Evolutionary conservation across 2,888 invertebrate species (phyloP).

Genomic region (Crioceris asparagi): DNA sequence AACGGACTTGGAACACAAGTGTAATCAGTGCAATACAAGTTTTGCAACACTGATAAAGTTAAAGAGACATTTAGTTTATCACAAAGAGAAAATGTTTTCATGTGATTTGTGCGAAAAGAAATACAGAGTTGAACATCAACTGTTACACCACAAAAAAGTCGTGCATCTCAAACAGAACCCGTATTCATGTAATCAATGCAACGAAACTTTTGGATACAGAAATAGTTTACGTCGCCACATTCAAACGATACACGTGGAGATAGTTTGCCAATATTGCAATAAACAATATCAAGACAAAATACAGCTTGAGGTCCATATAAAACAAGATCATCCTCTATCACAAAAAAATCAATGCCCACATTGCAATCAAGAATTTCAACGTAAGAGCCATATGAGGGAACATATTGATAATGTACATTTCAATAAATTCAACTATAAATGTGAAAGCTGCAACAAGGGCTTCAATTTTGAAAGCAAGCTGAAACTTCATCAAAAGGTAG

Average conservation of each 20-base stretch:
- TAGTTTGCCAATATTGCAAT: not conserved
- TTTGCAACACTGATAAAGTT: too few relatives aligned
- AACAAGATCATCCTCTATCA: not conserved
- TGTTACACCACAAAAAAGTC: not conserved
- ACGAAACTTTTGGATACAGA: not conserved
- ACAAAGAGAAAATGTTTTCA: too few relatives aligned
- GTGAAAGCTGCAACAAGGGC: conserved; percentile 7
- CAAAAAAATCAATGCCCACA: not conserved
- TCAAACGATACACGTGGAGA: not conserved
- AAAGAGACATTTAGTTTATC: too few relatives aligned
- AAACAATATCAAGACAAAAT: not conserved
- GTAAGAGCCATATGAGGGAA: conserved; percentile 5
- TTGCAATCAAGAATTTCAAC: not conserved
- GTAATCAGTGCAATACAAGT: too few relatives aligned
- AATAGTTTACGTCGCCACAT: not conserved
- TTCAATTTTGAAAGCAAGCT: conserved; percentile 1
- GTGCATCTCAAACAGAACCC: not conserved
- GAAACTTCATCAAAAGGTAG: conserved; percentile 2
- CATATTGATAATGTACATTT: conserved; percentile 14
- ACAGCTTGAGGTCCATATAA: not conserved
- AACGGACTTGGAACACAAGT: too few relatives aligned
- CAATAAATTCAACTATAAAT: conserved; percentile 6
- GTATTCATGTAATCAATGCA: not conserved
- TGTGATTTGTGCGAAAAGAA: not conserved
- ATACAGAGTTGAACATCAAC: not conserved